Evolutionary conservation across 2,113 vertebrate genomes (phyloP).

Genomic region (Oreotrochilus melanogaster): DNA sequence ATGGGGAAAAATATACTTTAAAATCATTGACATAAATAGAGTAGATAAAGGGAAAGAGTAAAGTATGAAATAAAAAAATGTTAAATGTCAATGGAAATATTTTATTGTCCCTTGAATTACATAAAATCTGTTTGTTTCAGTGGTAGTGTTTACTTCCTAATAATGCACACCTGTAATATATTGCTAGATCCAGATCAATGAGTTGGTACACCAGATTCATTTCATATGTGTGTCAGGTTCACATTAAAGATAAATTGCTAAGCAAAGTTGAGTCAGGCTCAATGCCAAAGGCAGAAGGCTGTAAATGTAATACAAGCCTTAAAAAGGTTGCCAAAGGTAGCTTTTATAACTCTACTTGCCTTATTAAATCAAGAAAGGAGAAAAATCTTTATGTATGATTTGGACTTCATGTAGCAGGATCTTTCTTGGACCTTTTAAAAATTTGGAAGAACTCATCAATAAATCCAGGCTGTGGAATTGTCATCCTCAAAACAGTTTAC

Average conservation of each 20-base stretch:
- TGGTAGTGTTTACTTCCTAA: not conserved
- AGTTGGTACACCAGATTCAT: not conserved
- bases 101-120: not conserved
- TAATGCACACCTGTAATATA: not conserved
- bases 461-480: not conserved
- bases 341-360: not conserved
- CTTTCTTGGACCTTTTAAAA: not conserved
- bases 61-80: not conserved
- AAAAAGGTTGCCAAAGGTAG: not conserved
- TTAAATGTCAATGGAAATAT: not conserved
- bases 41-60: rapidly evolving
- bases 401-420: not conserved
- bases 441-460: not conserved
- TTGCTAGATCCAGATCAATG: not conserved
- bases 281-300: not conserved
- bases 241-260: not conserved
- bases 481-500: not conserved
- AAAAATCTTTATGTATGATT: not conserved
- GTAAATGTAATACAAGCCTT: not conserved
- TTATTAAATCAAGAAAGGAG: not conserved
- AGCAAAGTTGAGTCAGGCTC: not conserved
- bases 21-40: rapidly evolving
- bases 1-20: rapidly evolving
- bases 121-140: not conserved
- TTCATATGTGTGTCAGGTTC: not conserved